Conservation (phyloP, 2,888 invertebrate genomes). For the Scaptomyza parva region DNA sequence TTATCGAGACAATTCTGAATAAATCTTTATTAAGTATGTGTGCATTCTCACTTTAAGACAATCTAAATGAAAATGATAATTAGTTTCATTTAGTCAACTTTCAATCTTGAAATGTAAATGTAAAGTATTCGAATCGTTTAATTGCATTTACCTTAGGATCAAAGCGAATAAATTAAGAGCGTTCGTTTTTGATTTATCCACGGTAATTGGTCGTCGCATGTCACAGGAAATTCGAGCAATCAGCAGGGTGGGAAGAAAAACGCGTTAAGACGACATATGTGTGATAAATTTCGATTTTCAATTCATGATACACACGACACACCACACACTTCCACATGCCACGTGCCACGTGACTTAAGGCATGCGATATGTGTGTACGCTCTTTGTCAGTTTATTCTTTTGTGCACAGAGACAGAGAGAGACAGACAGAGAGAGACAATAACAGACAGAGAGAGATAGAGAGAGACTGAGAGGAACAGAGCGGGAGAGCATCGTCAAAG, state of each 20-base stretch:
- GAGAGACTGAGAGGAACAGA: too few species aligned
- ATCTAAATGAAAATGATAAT: too few species aligned
- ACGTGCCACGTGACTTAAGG: neutral
- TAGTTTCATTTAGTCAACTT: neutral
- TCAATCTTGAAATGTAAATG: neutral
- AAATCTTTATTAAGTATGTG: too few species aligned
- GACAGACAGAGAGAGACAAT: too few species aligned
- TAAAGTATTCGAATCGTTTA: slow-evolving; percentile 8
- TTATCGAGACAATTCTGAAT: too few species aligned
- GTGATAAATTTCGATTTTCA: slow-evolving; percentile 52
- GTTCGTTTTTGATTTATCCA: slow-evolving; percentile 37
- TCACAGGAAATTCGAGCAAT: slow-evolving; percentile 13
- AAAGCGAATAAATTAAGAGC: slow-evolving; percentile 35
- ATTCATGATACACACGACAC: slow-evolving; percentile 28
- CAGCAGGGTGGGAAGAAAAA: slow-evolving; percentile 2
- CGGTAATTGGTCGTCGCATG: slow-evolving; percentile 37
- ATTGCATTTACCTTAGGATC: slow-evolving; percentile 27
- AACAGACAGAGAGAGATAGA: too few species aligned
- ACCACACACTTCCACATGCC: slow-evolving; percentile 23
- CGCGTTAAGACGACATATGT: slow-evolving; percentile 26
- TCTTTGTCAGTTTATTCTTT: slow-evolving; percentile 30
- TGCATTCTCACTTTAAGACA: too few species aligned
- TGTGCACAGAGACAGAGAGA: too few species aligned
- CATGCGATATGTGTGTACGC: neutral
- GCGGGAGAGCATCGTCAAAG: slow-evolving; percentile 19